Base-by-base conservation (phyloP, 2,797 vertebrate species). In the Micropoecilia bifurca region DNA sequence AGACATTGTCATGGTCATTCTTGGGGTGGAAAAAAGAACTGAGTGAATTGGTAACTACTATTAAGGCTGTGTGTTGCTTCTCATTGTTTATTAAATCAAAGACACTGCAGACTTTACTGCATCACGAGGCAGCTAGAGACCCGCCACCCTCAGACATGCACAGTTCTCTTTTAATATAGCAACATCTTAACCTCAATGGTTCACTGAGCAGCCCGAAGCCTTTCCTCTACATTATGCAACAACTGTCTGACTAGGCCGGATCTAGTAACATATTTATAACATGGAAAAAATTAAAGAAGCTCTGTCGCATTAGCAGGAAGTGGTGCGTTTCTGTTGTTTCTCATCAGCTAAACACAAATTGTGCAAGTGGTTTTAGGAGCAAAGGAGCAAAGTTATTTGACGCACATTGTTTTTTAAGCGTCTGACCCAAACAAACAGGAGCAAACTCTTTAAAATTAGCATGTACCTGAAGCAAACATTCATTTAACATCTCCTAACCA, bases 241-340 rank as follows among this genome's bases (percentile, higher is more conserved):
- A 45, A 71, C 68, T 71, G 68, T 71, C 43, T 71, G 41, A 46
- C 43, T 46, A 46, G 43, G 68, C 25, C 13, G 43, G 68, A 71
- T 71, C 68, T 71, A 71, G 68, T 71, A 46, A 71, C 28, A 71
- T 46, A 71, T 71, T 71, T 71, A 71, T 71, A 18, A 71, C 68
- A 71, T 45, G 68, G 25, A 30, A 71, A 71, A 71, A 71, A 28
- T 71, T 25, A 18, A 71, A 45, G 68, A 9, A 16, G 68, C n/a
- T 6, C 13, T 6, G 13, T 45, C 7, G 4, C 43, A 46, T 71
- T 71, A 16, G 0, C 14, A 28, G 13, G 13, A 71, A 10, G 39
- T 28, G 16, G 43, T 45, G 68, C 43, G 68, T 71, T 16, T 3
- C 12, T 6, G 12, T n/a, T 71, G n/a, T 45, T 45, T 71, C 68